These are phyloP conservation scores for Litoditis marina DNA, from an alignment of 2,888 invertebrate species.

Conservation along the genomic window DNA sequence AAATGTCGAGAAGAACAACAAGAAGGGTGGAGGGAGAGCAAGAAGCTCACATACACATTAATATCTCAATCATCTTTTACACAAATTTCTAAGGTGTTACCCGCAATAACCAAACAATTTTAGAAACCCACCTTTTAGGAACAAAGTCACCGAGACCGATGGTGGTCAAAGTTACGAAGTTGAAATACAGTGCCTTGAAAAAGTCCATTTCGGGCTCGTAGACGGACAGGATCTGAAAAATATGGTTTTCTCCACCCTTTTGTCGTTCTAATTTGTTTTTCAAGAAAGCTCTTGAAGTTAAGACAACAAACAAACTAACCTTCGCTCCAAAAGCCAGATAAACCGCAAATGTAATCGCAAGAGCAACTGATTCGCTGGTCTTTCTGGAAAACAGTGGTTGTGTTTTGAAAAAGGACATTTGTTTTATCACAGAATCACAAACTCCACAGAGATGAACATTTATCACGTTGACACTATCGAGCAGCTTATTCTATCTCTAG, in stretches of 20 bases:
- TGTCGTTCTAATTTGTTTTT: too few relatives aligned
- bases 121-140: constrained; percentile 40
- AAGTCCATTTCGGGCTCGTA: constrained; percentile 60
- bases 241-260: not conserved
- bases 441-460: too few relatives aligned
- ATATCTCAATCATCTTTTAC: too few relatives aligned
- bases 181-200: constrained; percentile 59
- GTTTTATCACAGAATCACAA: too few relatives aligned
- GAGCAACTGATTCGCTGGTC: constrained; percentile 45
- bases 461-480: too few relatives aligned
- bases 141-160: constrained; percentile 57
- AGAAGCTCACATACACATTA: too few relatives aligned
- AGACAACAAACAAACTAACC: constrained; percentile 7
- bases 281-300: not conserved
- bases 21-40: too few relatives aligned
- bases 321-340: constrained; percentile 52
- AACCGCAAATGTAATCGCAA: constrained; percentile 44
- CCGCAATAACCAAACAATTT: not conserved
- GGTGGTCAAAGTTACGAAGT: constrained; percentile 57
- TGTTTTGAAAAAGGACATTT: not conserved
- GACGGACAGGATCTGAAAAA: constrained; percentile 35
- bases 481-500: too few relatives aligned
- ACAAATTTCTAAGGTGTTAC: too few relatives aligned
- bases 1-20: too few relatives aligned
- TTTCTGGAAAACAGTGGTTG: constrained; percentile 10